phyloP scores from a whole-genome alignment of 2,797 vertebrate species.

The Ptychobarbus kaznakovi region DNA sequence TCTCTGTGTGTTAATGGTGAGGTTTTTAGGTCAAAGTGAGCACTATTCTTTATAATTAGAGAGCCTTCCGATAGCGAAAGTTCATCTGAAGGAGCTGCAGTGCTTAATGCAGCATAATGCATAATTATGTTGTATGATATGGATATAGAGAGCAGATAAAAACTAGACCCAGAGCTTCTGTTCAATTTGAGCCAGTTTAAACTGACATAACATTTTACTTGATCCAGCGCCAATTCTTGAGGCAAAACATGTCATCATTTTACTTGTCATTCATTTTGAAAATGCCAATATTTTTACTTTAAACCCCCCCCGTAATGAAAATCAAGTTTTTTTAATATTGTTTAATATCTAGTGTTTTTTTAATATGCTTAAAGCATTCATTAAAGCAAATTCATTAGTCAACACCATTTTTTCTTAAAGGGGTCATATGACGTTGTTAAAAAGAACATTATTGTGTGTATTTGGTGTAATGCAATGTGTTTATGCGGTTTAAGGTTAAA shows the following conservation, averaged over 20 bases:
- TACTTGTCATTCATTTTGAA: neutral
- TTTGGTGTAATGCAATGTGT: too few relatives aligned
- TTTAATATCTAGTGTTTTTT: neutral
- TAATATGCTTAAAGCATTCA: neutral
- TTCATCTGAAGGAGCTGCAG: constrained; percentile 6
- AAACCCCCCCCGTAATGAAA: neutral
- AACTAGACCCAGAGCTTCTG: neutral
- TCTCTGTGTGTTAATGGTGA: constrained; percentile 16
- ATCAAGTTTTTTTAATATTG: neutral
- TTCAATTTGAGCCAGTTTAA: neutral
- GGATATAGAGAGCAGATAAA: neutral
- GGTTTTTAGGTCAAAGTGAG: constrained; percentile 28
- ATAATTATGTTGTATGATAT: constrained; percentile 24
- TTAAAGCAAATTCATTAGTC: neutral
- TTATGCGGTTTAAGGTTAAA: too few relatives aligned
- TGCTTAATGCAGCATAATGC: constrained; percentile 8
- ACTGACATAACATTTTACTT: neutral
- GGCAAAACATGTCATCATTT: neutral
- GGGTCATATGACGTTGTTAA: too few relatives aligned
- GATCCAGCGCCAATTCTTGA: neutral
- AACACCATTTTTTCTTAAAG: neutral
- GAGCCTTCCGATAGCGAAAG: constrained; percentile 1
- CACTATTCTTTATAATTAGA: constrained; percentile 41
- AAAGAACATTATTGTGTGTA: too few relatives aligned
- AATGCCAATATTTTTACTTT: neutral